Conservation (phyloP, 2,113 vertebrate species). For the Otis tarda region DNA sequence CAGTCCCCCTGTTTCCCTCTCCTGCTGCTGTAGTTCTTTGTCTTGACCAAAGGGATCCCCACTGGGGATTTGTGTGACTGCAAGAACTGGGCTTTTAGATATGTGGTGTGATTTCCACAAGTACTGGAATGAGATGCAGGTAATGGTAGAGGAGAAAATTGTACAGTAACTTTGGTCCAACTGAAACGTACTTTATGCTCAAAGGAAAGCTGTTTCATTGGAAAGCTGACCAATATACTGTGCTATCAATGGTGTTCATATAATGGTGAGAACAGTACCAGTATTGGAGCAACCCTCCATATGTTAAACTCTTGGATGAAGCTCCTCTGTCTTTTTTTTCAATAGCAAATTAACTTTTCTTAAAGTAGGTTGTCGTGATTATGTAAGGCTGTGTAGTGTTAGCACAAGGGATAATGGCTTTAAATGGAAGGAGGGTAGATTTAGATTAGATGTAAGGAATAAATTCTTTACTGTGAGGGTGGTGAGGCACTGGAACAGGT, state of each 20-base stretch:
- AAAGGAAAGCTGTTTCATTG: background rate
- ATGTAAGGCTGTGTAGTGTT: background rate
- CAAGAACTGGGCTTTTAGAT: background rate
- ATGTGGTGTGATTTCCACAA: background rate
- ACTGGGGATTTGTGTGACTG: background rate
- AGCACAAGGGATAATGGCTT: too few relatives aligned
- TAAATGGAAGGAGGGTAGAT: too few relatives aligned
- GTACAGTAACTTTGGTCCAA: background rate
- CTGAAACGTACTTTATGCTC: background rate
- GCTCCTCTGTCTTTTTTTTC: background rate
- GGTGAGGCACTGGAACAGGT: too few relatives aligned
- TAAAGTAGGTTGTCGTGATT: background rate
- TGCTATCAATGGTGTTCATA: background rate
- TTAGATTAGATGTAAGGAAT: too few relatives aligned
- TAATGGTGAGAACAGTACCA: background rate
- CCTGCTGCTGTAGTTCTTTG: background rate
- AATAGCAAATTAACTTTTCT: background rate
- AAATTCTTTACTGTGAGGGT: too few relatives aligned
- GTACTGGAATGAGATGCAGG: background rate
- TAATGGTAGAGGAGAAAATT: background rate
- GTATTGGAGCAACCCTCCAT: background rate
- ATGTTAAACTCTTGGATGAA: background rate
- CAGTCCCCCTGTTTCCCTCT: background rate
- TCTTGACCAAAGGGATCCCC: background rate
- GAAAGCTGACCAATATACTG: background rate